Evolutionary conservation across 2,113 vertebrate genomes (phyloP).

Genomic region (Maccullochella peelii): DNA sequence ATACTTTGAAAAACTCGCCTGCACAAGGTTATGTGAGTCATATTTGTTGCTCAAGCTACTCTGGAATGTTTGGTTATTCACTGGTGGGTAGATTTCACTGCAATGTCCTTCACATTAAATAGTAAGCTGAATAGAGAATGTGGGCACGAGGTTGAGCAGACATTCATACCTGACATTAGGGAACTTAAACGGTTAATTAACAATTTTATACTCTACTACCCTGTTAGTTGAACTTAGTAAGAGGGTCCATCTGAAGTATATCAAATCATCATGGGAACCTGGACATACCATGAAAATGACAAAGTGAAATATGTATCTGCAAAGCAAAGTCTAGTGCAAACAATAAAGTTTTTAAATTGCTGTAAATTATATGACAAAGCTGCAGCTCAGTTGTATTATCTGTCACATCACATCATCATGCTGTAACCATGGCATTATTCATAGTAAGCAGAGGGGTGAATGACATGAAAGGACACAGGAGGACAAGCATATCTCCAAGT

Average conservation of each 20-base stretch:
- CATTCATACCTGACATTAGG: background rate
- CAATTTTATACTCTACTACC: background rate
- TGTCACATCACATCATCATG: conserved; percentile 42
- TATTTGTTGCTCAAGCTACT: conserved; percentile 3
- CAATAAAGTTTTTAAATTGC: background rate
- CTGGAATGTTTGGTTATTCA: background rate
- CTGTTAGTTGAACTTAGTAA: background rate
- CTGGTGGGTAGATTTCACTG: background rate
- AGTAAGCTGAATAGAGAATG: background rate
- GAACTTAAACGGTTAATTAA: background rate
- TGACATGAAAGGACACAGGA: conserved; percentile 51
- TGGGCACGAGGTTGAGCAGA: background rate
- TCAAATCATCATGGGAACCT: background rate
- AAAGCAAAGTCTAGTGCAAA: conserved; percentile 2
- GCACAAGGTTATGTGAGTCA: conserved; percentile 2
- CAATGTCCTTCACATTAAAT: conserved; percentile 1
- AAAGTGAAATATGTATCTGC: background rate
- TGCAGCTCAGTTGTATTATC: conserved; percentile 5
- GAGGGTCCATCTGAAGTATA: background rate
- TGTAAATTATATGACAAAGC: conserved; percentile 19
- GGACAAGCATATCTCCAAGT: conserved; percentile 45
- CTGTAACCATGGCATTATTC: conserved; percentile 14
- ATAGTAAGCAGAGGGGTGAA: conserved; percentile 18
- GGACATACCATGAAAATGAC: background rate
- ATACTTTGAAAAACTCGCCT: background rate